Percentiles rank a stretch among this genome's conserved stretches.
phyloP scores from a whole-genome alignment of 2,797 vertebrate genomes.

The Pteropus rufus region DNA sequence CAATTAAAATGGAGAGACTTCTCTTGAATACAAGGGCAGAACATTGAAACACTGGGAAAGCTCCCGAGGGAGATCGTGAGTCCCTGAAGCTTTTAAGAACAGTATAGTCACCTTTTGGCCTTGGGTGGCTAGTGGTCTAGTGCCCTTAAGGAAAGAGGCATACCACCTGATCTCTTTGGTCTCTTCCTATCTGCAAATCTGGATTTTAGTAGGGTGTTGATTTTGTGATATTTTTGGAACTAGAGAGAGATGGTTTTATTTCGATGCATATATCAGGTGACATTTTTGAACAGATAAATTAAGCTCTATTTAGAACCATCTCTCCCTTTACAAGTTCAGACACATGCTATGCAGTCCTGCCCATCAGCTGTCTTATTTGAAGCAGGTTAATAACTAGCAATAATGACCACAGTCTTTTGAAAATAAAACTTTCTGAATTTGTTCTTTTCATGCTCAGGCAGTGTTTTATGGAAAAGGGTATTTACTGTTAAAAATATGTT shows the following conservation, averaged over 20 bases:
- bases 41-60: not conserved
- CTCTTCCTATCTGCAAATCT: not conserved
- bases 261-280: conserved; percentile 19
- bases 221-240: conserved; percentile 59
- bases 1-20: not conserved
- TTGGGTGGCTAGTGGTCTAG: not conserved
- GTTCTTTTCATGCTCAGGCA: conserved; percentile 87
- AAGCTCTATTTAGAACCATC: conserved; percentile 48
- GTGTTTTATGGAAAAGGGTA: conserved; percentile 87
- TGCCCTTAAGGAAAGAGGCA: not conserved
- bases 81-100: not conserved
- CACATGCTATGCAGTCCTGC: conserved; percentile 51
- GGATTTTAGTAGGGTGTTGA: not conserved
- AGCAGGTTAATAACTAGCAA: conserved; percentile 79
- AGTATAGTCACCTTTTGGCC: not conserved
- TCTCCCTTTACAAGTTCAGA: conserved; percentile 61
- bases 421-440: conserved; percentile 83
- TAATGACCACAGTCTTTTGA: conserved; percentile 77
- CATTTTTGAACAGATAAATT: conserved; percentile 60
- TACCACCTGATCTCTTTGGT: not conserved
- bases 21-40: not conserved
- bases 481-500: conserved; percentile 92
- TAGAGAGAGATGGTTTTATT: conserved; percentile 58
- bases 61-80: not conserved
- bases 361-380: conserved; percentile 68